Conservation (phyloP, 2,888 invertebrate genomes). For the Autographa gamma region DNA sequence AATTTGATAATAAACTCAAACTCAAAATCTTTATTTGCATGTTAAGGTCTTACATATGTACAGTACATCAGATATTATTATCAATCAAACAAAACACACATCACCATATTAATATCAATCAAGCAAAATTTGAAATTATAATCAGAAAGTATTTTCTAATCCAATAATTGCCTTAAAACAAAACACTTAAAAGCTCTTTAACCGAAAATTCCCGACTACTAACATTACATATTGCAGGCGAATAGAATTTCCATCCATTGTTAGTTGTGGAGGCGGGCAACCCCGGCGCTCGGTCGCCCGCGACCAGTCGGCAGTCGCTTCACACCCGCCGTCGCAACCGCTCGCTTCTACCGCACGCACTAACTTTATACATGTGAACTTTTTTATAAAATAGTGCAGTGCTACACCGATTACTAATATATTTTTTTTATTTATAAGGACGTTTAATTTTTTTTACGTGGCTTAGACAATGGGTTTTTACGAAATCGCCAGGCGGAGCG, state of each 20-base stretch:
- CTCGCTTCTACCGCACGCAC: slow-evolving; percentile 62
- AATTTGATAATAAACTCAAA: no score
- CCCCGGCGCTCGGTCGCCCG: slow-evolving; percentile 43
- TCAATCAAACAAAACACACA: no score
- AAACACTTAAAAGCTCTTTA: slow-evolving; percentile 24
- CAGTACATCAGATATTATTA: no score
- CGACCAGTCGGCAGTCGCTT: slow-evolving; percentile 79
- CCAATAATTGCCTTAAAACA: neutral
- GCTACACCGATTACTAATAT: slow-evolving; percentile 52
- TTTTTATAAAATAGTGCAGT: slow-evolving; percentile 77
- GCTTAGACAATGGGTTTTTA: slow-evolving; percentile 71
- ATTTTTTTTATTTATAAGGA: slow-evolving; percentile 41
- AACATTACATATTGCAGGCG: slow-evolving; percentile 33
- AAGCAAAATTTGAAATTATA: neutral
- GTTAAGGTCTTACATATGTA: no score
- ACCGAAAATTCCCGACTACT: slow-evolving; percentile 29
- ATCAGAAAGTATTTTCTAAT: no score
- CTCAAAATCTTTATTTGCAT: no score
- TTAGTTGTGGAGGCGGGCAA: slow-evolving; percentile 30
- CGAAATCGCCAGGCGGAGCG: slow-evolving; percentile 62
- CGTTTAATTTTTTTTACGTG: slow-evolving; percentile 60
- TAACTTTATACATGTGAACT: slow-evolving; percentile 78
- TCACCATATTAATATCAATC: neutral
- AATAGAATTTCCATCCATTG: slow-evolving; percentile 33
- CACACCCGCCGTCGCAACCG: slow-evolving; percentile 65